Percentiles rank a stretch among this genome's conserved stretches.
These are phyloP conservation scores for Lutraria rhynchaena DNA, from an alignment of 1,140 invertebrate species.

Conservation along the genomic window DNA sequence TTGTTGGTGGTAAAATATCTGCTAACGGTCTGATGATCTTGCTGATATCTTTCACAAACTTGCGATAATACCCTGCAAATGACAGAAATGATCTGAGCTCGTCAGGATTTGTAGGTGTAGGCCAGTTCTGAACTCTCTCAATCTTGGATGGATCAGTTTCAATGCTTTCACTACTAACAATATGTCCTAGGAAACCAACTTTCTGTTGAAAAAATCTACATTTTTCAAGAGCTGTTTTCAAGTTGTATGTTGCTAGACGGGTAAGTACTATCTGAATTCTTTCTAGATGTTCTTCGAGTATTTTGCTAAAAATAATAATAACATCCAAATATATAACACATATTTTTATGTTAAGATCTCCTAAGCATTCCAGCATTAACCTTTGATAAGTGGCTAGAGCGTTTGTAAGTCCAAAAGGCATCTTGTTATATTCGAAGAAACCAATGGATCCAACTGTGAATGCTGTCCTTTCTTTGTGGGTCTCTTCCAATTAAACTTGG, in stretches of 20 bases:
- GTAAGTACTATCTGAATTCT: no score
- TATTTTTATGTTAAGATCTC: conserved; percentile 2
- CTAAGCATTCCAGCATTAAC: conserved; percentile 46
- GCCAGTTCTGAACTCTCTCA: conserved; percentile 73
- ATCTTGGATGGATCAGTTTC: conserved; percentile 74
- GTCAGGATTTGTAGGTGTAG: conserved; percentile 69
- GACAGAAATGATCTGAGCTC: conserved; percentile 82
- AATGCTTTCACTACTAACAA: no score
- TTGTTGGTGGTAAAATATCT: no score
- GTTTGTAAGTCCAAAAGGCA: not conserved
- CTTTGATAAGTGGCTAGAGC: conserved; percentile 44
- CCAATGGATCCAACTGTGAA: conserved; percentile 21
- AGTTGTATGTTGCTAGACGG: no score
- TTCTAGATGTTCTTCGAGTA: no score
- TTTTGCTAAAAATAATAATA: no score
- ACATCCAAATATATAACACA: conserved; percentile 24
- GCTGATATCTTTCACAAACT: conserved; percentile 64
- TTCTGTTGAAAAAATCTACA: no score
- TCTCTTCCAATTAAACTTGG: not conserved
- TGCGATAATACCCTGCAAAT: conserved; percentile 79
- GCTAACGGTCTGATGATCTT: conserved; percentile 2
- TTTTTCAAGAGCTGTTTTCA: no score
- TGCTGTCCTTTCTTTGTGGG: not conserved
- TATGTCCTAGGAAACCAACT: no score
- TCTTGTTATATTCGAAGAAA: conserved; percentile 2